phyloP scores from a whole-genome alignment of 1,140 invertebrate species.

The Magallana gigas region DNA sequence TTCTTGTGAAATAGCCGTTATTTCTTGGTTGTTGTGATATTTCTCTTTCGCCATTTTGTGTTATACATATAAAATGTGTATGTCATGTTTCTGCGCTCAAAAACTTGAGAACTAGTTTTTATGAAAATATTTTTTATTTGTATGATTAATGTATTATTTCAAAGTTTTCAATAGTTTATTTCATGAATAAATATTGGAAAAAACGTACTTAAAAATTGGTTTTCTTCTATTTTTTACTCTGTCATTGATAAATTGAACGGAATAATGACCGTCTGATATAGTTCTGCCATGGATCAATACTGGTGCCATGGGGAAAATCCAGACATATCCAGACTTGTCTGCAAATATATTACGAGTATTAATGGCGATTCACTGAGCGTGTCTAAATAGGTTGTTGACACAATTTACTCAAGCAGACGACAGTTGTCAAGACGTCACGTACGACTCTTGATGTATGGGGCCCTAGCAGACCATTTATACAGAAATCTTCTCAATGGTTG shows the following conservation, averaged over 20 bases:
- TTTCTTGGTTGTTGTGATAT: slow-evolving; percentile 30
- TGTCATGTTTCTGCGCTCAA: slow-evolving; percentile 12
- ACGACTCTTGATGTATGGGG: background rate
- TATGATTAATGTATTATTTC: slow-evolving; percentile 29
- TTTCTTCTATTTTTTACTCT: background rate
- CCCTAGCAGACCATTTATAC: background rate
- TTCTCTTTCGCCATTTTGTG: slow-evolving; percentile 35
- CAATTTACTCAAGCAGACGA: slow-evolving; percentile 26
- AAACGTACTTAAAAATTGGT: background rate
- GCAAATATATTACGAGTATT: background rate
- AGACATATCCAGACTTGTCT: background rate
- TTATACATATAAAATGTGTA: slow-evolving; percentile 1
- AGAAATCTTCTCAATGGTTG: background rate
- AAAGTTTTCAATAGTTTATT: slow-evolving; percentile 32
- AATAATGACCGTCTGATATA: background rate
- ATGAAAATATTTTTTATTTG: slow-evolving; percentile 36
- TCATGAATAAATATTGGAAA: slow-evolving; percentile 35
- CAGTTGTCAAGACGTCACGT: slow-evolving; percentile 15
- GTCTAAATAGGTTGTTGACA: slow-evolving; percentile 36
- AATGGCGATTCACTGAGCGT: slow-evolving; percentile 2
- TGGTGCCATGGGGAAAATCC: background rate
- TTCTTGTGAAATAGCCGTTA: slow-evolving; percentile 23
- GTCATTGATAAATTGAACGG: background rate
- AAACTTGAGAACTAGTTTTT: slow-evolving; percentile 20
- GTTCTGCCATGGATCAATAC: background rate